These are phyloP conservation scores for Candidula unifasciata DNA, from an alignment of 2,888 invertebrate genomes.

Conservation along the genomic window DNA sequence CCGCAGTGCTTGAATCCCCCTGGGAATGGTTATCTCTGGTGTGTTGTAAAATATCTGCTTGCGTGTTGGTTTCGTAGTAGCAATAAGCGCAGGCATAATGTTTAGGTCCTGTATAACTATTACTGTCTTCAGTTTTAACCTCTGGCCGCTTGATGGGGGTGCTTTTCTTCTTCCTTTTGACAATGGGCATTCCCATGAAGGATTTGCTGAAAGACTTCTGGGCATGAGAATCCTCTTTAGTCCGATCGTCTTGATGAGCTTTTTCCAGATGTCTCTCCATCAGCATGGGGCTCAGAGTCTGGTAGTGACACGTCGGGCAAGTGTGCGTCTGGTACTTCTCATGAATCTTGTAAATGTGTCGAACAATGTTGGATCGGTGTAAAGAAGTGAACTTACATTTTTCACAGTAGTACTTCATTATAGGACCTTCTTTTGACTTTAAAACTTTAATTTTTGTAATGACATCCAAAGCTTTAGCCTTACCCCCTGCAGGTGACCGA, in stretches of 20 bases:
- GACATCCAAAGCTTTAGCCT: conserved; percentile 55
- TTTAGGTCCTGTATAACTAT: conserved; percentile 32
- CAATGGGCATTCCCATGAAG: conserved; percentile 19
- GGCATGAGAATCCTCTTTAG: conserved; percentile 44
- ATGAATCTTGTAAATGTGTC: conserved; percentile 59
- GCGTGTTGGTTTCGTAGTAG: conserved; percentile 54
- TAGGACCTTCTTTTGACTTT: conserved; percentile 52
- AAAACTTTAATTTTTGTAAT: conserved; percentile 57
- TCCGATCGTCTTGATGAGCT: conserved; percentile 46
- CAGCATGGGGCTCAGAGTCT: conserved; percentile 56
- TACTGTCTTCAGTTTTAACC: neutral
- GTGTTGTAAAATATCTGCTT: conserved; percentile 52
- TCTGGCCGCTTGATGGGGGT: neutral
- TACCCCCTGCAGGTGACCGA: conserved; percentile 47
- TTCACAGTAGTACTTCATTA: conserved; percentile 57
- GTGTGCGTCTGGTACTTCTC: conserved; percentile 58
- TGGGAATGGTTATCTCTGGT: conserved; percentile 53
- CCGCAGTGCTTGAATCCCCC: neutral
- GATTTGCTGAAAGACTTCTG: conserved; percentile 3
- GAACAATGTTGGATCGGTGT: conserved; percentile 58
- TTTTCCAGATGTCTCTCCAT: conserved; percentile 54
- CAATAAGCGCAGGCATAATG: conserved; percentile 56
- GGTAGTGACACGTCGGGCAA: conserved; percentile 56
- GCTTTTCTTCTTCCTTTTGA: conserved; percentile 25
- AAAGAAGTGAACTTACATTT: conserved; percentile 58